These are phyloP conservation scores for Cyrtodaria siliqua DNA, from an alignment of 2,888 invertebrate species.

Conservation along the genomic window DNA sequence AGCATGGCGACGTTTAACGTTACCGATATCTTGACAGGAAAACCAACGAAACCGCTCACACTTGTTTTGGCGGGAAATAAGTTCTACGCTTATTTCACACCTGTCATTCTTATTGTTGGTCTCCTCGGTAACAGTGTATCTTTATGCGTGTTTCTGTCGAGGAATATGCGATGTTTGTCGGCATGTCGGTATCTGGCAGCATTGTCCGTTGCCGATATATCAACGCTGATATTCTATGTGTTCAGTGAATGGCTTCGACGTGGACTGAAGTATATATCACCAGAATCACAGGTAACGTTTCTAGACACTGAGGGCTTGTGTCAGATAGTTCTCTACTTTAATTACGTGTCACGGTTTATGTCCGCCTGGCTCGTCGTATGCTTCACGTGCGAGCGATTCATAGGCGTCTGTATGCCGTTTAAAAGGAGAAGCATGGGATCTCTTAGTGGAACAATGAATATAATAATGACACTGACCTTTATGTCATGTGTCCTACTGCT, in stretches of 20 bases:
- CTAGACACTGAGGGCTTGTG: slow-evolving; percentile 81
- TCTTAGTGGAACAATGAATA: slow-evolving; percentile 65
- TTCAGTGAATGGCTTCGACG: slow-evolving; percentile 82
- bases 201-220: slow-evolving; percentile 92
- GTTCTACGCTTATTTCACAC: slow-evolving; percentile 90
- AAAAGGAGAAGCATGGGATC: slow-evolving; percentile 76
- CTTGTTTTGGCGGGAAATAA: slow-evolving; percentile 29
- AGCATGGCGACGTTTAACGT: neutral
- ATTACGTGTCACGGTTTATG: slow-evolving; percentile 84
- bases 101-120: slow-evolving; percentile 91
- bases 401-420: slow-evolving; percentile 83
- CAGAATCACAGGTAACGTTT: slow-evolving; percentile 54
- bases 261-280: slow-evolving; percentile 67
- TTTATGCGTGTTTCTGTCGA: slow-evolving; percentile 91
- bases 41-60: neutral
- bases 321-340: slow-evolving; percentile 91
- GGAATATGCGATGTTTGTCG: slow-evolving; percentile 89
- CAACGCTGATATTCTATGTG: slow-evolving; percentile 89
- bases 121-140: slow-evolving; percentile 92
- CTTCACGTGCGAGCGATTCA: slow-evolving; percentile 83
- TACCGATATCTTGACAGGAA: neutral
- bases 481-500: slow-evolving; percentile 68
- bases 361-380: slow-evolving; percentile 83
- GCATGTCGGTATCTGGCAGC: slow-evolving; percentile 93
- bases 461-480: slow-evolving; percentile 70